Evolutionary conservation across 2,888 invertebrate species (phyloP).

Genomic region (Drosophila multiciliata): DNA sequence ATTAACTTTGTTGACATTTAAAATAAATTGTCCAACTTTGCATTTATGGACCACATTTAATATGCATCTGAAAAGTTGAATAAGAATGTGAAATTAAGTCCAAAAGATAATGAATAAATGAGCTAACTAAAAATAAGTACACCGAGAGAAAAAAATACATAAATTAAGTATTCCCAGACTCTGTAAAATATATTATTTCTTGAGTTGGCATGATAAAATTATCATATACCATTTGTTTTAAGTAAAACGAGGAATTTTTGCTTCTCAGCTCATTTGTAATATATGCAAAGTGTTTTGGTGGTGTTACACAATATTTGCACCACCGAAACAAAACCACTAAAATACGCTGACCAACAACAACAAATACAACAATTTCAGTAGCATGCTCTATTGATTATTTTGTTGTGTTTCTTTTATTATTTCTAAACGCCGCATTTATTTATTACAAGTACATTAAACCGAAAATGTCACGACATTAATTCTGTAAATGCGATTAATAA

Average conservation of each 20-base stretch:
- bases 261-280: conserved; percentile 23
- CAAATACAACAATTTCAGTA: conserved; percentile 10
- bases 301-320: conserved; percentile 39
- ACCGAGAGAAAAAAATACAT: neutral
- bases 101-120: neutral
- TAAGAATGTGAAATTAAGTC: neutral
- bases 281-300: conserved; percentile 40
- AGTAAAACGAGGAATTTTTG: conserved; percentile 2
- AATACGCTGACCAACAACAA: conserved; percentile 26
- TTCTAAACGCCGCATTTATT: conserved; percentile 67
- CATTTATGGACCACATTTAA: conserved; percentile 3
- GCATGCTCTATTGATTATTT: conserved; percentile 54
- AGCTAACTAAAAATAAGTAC: neutral
- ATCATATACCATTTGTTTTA: neutral
- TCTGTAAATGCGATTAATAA: conserved; percentile 77
- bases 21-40: conserved; percentile 14
- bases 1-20: conserved; percentile 1
- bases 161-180: neutral
- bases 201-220: neutral
- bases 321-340: conserved; percentile 16
- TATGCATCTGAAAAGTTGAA: conserved; percentile 6
- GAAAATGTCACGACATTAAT: conserved; percentile 80
- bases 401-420: conserved; percentile 7
- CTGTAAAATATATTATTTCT: neutral
- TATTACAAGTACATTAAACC: conserved; percentile 79